Evolutionary conservation across 2,113 vertebrate genomes (phyloP).

Genomic region (Mustela nigripes): DNA sequence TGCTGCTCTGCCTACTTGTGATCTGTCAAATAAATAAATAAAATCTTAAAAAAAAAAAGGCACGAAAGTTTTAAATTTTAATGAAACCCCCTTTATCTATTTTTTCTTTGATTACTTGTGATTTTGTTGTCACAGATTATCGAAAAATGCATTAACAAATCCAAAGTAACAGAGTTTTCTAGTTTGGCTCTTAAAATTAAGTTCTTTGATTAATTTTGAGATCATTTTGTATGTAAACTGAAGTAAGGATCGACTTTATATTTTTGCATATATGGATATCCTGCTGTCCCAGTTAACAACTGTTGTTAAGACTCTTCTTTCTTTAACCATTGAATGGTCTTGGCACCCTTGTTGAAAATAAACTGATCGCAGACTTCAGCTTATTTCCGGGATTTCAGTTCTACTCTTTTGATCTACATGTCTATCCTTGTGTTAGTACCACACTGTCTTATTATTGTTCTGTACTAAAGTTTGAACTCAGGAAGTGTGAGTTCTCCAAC

Average conservation of each 20-base stretch:
- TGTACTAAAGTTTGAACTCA: neutral
- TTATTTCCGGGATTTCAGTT: neutral
- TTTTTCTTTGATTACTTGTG: neutral
- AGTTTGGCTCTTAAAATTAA: neutral
- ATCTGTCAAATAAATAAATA: too few relatives aligned
- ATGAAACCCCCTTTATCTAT: neutral
- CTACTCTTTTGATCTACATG: neutral
- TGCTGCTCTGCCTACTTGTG: too few relatives aligned
- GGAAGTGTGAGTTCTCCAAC: neutral
- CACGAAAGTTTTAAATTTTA: neutral
- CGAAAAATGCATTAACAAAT: neutral
- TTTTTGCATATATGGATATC: neutral
- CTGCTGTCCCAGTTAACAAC: neutral
- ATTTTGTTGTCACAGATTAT: neutral
- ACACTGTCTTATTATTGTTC: neutral
- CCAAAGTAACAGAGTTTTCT: neutral
- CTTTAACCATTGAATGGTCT: neutral
- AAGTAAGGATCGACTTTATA: too few relatives aligned
- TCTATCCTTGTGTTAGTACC: neutral
- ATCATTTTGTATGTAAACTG: neutral
- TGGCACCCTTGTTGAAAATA: neutral
- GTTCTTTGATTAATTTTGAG: neutral
- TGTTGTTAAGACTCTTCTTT: neutral
- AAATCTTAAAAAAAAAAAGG: neutral
- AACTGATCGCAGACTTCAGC: neutral